Conservation (phyloP, 2,113 vertebrate species). For the Corythornis cristatus region DNA sequence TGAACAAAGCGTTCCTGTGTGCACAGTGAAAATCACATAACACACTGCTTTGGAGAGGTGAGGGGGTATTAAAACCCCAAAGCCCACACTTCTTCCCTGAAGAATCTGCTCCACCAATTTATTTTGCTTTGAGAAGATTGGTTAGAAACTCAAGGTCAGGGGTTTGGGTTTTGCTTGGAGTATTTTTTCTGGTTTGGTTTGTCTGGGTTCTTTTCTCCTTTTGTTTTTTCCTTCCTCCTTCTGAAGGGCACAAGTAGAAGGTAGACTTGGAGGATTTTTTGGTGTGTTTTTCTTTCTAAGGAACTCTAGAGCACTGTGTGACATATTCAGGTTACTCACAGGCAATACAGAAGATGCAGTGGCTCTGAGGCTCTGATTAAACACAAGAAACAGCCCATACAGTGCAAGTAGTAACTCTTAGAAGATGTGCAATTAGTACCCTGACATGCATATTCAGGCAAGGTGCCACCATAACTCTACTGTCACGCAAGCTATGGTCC, state of each 20-base stretch:
- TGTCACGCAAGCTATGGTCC: background rate
- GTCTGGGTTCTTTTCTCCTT: background rate
- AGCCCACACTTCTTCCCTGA: background rate
- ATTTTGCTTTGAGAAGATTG: background rate
- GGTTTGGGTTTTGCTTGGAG: background rate
- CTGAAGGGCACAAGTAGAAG: background rate
- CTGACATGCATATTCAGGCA: background rate
- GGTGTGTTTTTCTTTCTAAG: background rate
- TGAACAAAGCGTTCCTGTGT: background rate
- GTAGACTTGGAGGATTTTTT: background rate
- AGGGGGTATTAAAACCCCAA: background rate
- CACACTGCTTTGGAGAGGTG: background rate
- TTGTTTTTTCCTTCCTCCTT: background rate
- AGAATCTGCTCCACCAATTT: background rate
- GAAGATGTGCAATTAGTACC: background rate
- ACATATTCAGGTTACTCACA: background rate
- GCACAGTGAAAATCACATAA: background rate
- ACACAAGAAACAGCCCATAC: background rate
- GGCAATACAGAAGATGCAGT: background rate
- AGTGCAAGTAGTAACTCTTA: background rate
- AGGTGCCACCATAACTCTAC: background rate
- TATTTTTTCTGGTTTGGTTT: background rate
- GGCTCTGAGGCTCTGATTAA: background rate
- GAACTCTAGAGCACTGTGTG: background rate
- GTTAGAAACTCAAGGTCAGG: background rate